Base-by-base conservation (phyloP, 2,888 invertebrate genomes). In the Chloroclysta siterata region DNA sequence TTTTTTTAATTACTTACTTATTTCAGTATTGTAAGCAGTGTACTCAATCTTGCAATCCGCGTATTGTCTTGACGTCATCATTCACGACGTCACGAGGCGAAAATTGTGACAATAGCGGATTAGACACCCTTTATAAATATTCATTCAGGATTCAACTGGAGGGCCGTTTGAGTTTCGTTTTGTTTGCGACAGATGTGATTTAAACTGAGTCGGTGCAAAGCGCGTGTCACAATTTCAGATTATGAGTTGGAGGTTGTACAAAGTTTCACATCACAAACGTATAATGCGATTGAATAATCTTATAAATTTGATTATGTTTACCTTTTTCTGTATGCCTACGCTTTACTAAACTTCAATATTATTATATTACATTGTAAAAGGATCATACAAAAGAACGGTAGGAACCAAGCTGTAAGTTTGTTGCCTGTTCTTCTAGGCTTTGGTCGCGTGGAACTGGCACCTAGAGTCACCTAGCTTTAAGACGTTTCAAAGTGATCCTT, bases 111-210 rank as follows among this genome's bases (percentile, higher is more conserved):
- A 93, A 91, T 91, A 80, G 84, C 68, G 84, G 88, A 90, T 91
- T 89, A 92, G 82, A 90, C 87, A 90, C 88, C 65, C 88, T 89
- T 91, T 89, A 93, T 93, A 93, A 92, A 92, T 93, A 93, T 93
- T 91, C 92, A 93, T 90, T 85, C 83, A 79, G 81, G 75, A 77
- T 84, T 80, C 82, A 85, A 82, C 85, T 85, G 78, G 85, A 86
- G 78, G 74, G 82, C 84, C 83, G 81, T 81, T 85, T 76, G 75
- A 81, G 80, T 79, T 75, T 76, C 73, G 83, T 87, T 84, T 85
- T 88, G 86, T 89, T 86, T 85, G 89, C 81, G 84, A 89, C 91
- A 90, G 90, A 90, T 90, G 90, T 82, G 86, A 80, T 58, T 61
- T 54, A 65, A 65, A 65, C 65, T 75, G 71, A 69, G 68, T 57